Base-by-base conservation (phyloP, 30 jellyfish, hydroid and myxozoan genomes). In the Clytia hemisphaerica region DNA sequence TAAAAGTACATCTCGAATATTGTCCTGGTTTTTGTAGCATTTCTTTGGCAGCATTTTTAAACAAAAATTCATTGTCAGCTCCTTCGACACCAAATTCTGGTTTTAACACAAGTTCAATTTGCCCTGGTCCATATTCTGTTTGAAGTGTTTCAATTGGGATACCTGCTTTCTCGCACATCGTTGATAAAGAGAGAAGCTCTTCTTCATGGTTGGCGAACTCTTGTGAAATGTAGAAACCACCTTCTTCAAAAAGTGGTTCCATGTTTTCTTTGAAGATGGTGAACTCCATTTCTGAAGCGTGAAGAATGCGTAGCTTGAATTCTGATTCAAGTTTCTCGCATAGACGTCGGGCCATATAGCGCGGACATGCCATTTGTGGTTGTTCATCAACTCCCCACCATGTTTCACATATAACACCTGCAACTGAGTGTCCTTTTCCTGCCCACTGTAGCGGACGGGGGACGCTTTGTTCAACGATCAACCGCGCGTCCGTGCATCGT, bases 51-150 rank as follows among this genome's bases (percentile, higher is more conserved):
- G 60, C 60, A 9, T 46, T 46, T 9, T 46, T 46, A 31, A 46
- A 46, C 19, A 46, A 31, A 9, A 46, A 46, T 31, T 46, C 60
- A 31, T 46, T 46, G 9, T 46, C 60, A 9, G 60, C 60, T 46
- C 60, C 60, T 9, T 46, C 60, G 9, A 46, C 24, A 2, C 60
- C 60, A 27, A 46, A n/a, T 2, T n/a, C 60, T 46, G 60, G 60
- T 46, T 46, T 46, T 9, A 46, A 31, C 19, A 46, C 60, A 31
- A 46, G 19, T 46, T 46, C 60, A 27, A 46, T 2, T 9, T 46
- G 60, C 9, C 60, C 60, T 46, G 60, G 60, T 3, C 30, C 60
- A 46, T n/a, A 46, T 46, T 46, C 60, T n/a, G 60, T 46, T 46
- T 46, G 60, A 9, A 46, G 60, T 46, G 60, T 46, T 46, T 46